Evolutionary conservation across 2,797 vertebrate genomes (phyloP).

Genomic region (Linurgus olivaceus): DNA sequence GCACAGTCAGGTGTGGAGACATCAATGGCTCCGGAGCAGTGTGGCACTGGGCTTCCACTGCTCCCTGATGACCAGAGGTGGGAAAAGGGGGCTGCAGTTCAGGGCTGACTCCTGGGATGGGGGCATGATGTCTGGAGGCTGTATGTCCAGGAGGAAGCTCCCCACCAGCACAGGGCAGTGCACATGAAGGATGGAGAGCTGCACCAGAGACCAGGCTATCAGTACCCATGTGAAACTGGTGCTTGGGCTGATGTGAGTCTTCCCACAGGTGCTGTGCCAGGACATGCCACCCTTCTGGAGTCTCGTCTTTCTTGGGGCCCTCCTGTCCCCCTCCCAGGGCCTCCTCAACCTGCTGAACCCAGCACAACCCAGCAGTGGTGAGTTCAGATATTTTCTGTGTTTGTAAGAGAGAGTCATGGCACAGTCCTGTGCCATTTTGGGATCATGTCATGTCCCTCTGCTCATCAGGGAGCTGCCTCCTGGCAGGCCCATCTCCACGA

Average conservation of each 20-base stretch:
- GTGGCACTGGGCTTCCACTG: rapidly evolving
- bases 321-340: background rate
- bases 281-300: background rate
- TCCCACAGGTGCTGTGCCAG: background rate
- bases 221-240: background rate
- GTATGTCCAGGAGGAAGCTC: background rate
- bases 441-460: background rate
- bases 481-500: background rate
- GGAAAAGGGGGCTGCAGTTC: background rate
- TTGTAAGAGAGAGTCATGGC: rapidly evolving
- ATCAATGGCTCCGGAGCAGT: background rate
- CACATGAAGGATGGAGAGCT: background rate
- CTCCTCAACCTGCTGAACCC: background rate
- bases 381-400: background rate
- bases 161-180: rapidly evolving
- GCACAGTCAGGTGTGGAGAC: background rate
- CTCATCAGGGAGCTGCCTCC: background rate
- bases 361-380: background rate
- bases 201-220: rapidly evolving
- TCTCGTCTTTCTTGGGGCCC: background rate
- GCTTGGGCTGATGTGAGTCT: background rate
- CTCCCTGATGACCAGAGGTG: background rate
- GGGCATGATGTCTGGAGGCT: background rate
- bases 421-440: background rate
- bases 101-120: background rate